These are phyloP conservation scores for Steinernema hermaphroditum DNA, from an alignment of 2,888 invertebrate genomes.

Conservation along the genomic window DNA sequence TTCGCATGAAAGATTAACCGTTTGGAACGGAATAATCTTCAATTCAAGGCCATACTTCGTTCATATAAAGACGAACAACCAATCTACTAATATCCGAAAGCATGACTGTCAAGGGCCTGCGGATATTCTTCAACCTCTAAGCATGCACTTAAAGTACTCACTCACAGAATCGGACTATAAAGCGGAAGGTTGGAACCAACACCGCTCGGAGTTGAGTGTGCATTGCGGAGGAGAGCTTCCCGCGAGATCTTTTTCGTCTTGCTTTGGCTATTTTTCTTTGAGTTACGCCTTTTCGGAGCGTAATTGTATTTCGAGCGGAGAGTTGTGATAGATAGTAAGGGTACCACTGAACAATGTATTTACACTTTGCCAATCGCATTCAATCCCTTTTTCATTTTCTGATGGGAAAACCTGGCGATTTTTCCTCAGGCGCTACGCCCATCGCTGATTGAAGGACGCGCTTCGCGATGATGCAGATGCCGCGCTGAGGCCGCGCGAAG, in stretches of 20 bases:
- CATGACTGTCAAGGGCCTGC: too few relatives aligned
- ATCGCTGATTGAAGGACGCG: constrained; percentile 27
- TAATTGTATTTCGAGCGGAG: constrained; percentile 8
- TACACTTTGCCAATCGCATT: constrained; percentile 20
- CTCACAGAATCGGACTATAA: background rate
- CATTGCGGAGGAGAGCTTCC: background rate
- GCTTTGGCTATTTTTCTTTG: background rate
- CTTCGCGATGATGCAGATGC: constrained; percentile 20
- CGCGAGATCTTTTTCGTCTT: background rate
- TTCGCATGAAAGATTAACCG: too few relatives aligned
- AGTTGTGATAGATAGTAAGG: background rate
- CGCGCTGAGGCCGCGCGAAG: constrained; percentile 7
- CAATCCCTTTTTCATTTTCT: background rate
- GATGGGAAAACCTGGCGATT: constrained; percentile 17
- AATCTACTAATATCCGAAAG: too few relatives aligned
- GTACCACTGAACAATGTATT: constrained; percentile 27
- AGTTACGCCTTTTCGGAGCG: background rate
- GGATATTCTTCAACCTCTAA: background rate
- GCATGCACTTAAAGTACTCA: constrained; percentile 16
- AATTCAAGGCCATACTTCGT: too few relatives aligned
- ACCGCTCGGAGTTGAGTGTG: background rate
- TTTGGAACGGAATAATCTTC: too few relatives aligned
- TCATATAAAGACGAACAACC: too few relatives aligned
- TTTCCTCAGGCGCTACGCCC: constrained; percentile 11
- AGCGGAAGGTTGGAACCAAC: constrained; percentile 1